Evolutionary conservation across 2,113 vertebrate genomes (phyloP).

Genomic region (Zapornia atra): DNA sequence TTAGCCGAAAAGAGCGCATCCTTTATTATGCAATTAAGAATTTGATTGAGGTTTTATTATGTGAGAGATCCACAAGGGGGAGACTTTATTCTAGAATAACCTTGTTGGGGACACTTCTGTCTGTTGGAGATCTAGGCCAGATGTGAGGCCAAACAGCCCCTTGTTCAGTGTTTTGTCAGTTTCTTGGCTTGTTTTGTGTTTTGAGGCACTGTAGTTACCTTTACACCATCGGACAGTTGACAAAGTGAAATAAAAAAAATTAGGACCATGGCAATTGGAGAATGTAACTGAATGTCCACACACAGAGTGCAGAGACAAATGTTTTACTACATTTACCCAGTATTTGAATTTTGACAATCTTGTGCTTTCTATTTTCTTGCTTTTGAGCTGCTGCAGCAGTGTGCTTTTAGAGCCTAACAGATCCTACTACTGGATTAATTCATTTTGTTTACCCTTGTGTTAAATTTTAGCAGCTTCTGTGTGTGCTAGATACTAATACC

Average conservation of each 20-base stretch:
- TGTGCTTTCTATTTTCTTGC: neutral
- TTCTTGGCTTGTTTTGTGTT: neutral
- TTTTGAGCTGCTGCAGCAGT: neutral
- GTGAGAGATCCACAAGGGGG: constrained; percentile 41
- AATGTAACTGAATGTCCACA: neutral
- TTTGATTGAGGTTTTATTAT: constrained; percentile 33
- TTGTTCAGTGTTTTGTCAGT: neutral
- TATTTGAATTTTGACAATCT: neutral
- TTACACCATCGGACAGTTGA: neutral
- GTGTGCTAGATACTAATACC: neutral
- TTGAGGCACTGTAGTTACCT: neutral
- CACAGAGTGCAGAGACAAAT: neutral
- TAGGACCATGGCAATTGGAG: neutral
- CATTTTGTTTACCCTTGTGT: constrained; percentile 27
- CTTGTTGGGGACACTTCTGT: neutral
- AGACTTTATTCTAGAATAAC: constrained; percentile 58
- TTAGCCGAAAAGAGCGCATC: neutral
- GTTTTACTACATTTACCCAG: neutral
- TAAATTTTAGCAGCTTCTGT: constrained; percentile 12
- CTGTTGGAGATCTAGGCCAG: neutral
- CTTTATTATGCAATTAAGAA: neutral
- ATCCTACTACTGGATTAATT: neutral
- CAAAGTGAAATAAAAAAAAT: neutral
- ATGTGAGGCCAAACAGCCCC: neutral
- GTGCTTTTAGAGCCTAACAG: constrained; percentile 1